Base-by-base conservation (phyloP, 1,140 invertebrate species). In the Cryptotermes secundus region DNA sequence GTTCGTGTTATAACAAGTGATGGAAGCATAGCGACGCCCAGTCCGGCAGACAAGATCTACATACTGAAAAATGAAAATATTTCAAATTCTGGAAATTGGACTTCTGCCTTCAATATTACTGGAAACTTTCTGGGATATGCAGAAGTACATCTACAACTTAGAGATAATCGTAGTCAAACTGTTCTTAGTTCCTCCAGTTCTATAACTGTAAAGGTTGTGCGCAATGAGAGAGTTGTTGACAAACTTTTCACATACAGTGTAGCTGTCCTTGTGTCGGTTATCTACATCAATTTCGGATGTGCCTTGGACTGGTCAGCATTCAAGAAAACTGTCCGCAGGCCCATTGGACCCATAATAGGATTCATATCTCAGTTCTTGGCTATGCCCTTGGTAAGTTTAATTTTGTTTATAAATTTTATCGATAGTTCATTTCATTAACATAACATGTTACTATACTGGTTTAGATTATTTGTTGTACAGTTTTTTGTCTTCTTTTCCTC, bases 251-350 rank as follows among this genome's bases (percentile, higher is more conserved):
- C 95, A 0, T 92, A 90, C 65, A 96, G 95, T 84, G 94, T 98
- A 9, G 94, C 94, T 16, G 89, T 93, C 81, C 92, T 99, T 80
- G 96, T 98, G 82, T 94, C 94, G 1, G 90, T 98, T 80, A 94
- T 97, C 85, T 98, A 97, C 88, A 95, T 98, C 80, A 98, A 98
- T 90, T 98, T 98, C 91, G 97, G 97, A 1, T 98, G 97, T 89
- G 96, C 97, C 0, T 92, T 98, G 87, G 94, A 97, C 88, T 93
- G 96, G 91, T 87, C 90, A 1, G 92, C 95, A 12, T 92, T 98
- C 10, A 93, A 92, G 86, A 90, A 92, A 3, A 94, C 95, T 22
- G 85, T 98, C 2, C 93, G 90, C 85, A 92, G 91, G 86, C 97
- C 97, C 0, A 91, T 97, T n/a, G 96, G 95, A 49, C 97, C 97